phyloP scores from a whole-genome alignment of 2,888 invertebrate genomes.

The Plebejus argus region DNA sequence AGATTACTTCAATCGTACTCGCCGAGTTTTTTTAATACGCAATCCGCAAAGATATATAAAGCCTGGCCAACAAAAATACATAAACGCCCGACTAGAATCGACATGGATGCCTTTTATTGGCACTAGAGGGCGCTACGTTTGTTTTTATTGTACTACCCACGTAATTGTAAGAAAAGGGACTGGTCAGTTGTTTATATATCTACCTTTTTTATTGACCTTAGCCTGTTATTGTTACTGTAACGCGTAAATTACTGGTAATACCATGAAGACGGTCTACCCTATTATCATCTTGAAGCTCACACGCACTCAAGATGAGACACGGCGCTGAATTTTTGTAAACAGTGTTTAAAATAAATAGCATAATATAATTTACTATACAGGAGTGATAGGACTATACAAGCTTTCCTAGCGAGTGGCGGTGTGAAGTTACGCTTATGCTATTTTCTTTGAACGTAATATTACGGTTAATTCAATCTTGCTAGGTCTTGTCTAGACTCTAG shows the following conservation, averaged over 20 bases:
- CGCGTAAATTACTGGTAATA: conserved; percentile 19
- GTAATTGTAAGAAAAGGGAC: conserved; percentile 27
- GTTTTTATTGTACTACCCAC: conserved; percentile 58
- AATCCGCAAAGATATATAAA: conserved; percentile 9
- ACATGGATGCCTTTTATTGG: conserved; percentile 58
- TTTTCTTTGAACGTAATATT: background rate
- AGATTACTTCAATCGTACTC: background rate
- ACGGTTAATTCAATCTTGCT: background rate
- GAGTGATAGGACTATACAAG: background rate
- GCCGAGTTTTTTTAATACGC: conserved; percentile 2
- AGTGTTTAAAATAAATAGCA: background rate
- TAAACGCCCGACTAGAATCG: conserved; percentile 41
- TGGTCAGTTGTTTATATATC: conserved; percentile 13
- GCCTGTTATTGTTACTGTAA: conserved; percentile 22
- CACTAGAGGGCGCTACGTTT: conserved; percentile 58
- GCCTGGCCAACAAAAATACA: conserved; percentile 1
- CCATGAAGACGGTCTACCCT: background rate
- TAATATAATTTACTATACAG: background rate
- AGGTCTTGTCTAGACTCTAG: background rate
- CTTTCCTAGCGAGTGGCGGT: background rate
- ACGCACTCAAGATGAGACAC: background rate
- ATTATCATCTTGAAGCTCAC: background rate
- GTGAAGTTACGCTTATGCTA: background rate
- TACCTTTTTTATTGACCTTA: conserved; percentile 18
- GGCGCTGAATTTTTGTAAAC: background rate